Conservation (phyloP, 1,140 invertebrate species). For the Eriosoma lanigerum region DNA sequence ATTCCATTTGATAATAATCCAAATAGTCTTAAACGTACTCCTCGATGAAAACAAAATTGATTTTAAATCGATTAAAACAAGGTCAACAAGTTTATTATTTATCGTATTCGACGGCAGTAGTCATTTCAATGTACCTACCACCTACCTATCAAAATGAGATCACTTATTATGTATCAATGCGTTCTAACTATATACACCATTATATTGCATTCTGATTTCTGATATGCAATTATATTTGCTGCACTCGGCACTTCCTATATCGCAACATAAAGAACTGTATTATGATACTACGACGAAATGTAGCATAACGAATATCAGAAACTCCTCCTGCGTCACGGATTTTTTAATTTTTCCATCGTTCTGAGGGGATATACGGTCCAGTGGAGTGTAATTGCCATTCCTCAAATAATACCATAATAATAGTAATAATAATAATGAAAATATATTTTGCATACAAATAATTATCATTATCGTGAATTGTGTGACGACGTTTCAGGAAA, state of each 20-base stretch:
- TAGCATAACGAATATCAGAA: not conserved
- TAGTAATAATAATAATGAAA: not conserved
- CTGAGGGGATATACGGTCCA: not conserved
- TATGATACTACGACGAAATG: not conserved
- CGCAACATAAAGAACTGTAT: not conserved
- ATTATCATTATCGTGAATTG: not conserved
- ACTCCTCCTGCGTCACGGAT: not conserved
- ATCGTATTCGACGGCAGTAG: not conserved
- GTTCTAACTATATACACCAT: not conserved
- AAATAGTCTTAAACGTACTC: too few species aligned
- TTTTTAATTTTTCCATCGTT: not conserved
- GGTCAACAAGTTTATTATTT: conserved; percentile 15
- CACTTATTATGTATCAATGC: not conserved
- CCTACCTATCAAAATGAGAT: not conserved
- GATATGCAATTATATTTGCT: not conserved
- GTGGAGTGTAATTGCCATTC: conserved; percentile 6
- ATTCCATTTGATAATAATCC: not conserved
- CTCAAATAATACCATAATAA: not conserved
- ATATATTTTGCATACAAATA: conserved; percentile 20
- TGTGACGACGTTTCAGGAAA: not conserved
- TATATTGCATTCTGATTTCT: not conserved
- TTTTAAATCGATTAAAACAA: too few species aligned
- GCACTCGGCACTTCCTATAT: not conserved
- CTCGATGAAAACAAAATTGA: too few species aligned
- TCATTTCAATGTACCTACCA: too few species aligned